A percentile compares a stretch with the other conserved stretches of the same genome.
Conservation (phyloP, 2,797 vertebrate genomes). For the Periophthalmus magnuspinnatus region DNA sequence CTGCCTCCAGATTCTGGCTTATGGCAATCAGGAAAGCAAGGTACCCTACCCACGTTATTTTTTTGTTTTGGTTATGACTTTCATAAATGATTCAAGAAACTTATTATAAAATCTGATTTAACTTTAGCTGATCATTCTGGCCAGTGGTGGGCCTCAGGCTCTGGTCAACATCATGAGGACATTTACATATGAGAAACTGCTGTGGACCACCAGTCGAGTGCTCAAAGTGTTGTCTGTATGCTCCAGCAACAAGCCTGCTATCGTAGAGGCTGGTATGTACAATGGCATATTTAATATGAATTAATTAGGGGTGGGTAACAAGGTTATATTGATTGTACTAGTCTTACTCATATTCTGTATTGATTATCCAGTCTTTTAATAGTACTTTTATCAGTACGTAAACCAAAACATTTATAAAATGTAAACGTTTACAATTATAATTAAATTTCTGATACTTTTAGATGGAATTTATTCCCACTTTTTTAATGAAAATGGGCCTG, state of each 20-base stretch:
- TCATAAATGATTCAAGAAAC: neutral
- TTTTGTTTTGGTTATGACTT: neutral
- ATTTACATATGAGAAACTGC: constrained; percentile 96
- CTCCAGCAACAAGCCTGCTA: constrained; percentile 99
- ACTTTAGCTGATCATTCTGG: constrained; percentile 93
- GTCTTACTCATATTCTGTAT: neutral
- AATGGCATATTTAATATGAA: neutral
- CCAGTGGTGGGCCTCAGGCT: constrained; percentile 96
- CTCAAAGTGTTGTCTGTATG: constrained; percentile 98
- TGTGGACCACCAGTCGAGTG: constrained; percentile 99
- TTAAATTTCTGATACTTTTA: too few relatives aligned
- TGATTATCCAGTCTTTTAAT: neutral
- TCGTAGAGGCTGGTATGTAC: constrained; percentile 94
- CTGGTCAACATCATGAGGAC: constrained; percentile 99
- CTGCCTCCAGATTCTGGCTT: constrained; percentile 98
- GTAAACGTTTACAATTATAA: too few relatives aligned
- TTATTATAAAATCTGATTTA: constrained; percentile 6
- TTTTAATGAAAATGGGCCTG: too few relatives aligned
- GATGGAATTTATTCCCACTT: too few relatives aligned
- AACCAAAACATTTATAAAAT: too few relatives aligned
- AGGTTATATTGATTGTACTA: neutral
- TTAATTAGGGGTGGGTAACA: neutral
- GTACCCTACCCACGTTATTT: constrained; percentile 59
- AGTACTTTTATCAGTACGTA: neutral
- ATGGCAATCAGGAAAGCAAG: constrained; percentile 99